phyloP scores from a whole-genome alignment of 2,113 vertebrate species.

The Corythornis vintsioides region DNA sequence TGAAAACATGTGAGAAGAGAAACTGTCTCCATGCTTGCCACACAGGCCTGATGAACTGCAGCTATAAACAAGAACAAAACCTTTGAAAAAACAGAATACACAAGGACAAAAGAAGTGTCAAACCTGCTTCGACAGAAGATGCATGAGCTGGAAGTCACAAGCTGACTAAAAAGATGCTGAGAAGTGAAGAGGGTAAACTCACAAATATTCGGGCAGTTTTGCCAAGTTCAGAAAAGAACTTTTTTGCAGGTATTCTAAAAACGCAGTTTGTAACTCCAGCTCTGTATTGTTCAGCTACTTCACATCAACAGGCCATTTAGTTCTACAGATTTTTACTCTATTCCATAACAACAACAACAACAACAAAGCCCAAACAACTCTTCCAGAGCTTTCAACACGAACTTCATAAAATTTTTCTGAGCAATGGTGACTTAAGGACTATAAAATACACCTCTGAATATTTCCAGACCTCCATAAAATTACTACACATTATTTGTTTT shows the following conservation, averaged over 20 bases:
- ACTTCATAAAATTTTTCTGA: neutral
- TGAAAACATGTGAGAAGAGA: neutral
- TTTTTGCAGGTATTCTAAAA: neutral
- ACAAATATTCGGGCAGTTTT: neutral
- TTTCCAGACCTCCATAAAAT: neutral
- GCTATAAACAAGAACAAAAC: neutral
- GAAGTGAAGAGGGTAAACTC: neutral
- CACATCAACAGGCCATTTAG: neutral
- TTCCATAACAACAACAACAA: neutral
- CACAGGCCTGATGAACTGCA: neutral
- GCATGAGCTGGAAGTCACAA: neutral
- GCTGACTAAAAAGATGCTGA: neutral
- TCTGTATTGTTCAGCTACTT: neutral
- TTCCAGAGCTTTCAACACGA: neutral
- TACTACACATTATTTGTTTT: neutral
- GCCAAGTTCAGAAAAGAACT: neutral
- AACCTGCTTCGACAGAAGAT: neutral
- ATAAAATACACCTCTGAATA: neutral
- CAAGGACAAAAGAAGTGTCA: neutral
- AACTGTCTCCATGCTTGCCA: neutral
- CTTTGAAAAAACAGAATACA: neutral
- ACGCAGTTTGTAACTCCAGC: neutral
- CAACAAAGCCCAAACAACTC: too few relatives aligned
- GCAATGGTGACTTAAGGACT: neutral
- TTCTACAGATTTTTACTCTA: neutral